Percentiles rank a stretch among this genome's conserved stretches.
These are phyloP conservation scores for Holacanthus passer DNA, from an alignment of 2,113 vertebrate species.

Conservation along the genomic window DNA sequence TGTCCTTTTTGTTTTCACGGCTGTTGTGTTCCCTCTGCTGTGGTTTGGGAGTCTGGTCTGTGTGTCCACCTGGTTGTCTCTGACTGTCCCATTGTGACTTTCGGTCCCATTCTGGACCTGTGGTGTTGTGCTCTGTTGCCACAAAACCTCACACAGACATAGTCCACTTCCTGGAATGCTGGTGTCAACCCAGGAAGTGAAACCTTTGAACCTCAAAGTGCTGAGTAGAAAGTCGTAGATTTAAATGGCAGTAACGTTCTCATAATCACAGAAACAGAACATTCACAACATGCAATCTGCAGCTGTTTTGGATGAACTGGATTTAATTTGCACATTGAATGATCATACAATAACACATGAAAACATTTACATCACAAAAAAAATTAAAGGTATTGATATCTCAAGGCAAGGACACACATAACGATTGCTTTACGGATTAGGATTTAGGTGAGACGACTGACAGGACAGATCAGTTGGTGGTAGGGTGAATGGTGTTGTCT, in stretches of 20 bases:
- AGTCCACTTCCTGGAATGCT: slow-evolving; percentile 45
- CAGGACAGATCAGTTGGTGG: too few relatives aligned
- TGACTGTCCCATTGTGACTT: slow-evolving; percentile 31
- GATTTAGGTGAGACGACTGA: neutral
- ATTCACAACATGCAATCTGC: neutral
- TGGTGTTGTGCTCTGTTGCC: slow-evolving; percentile 29
- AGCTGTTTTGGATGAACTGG: neutral
- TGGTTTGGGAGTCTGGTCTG: slow-evolving; percentile 48
- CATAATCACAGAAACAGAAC: neutral
- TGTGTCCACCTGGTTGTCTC: slow-evolving; percentile 40
- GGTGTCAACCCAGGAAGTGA: slow-evolving; percentile 34
- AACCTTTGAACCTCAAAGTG: slow-evolving; percentile 32
- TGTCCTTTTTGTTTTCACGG: slow-evolving; percentile 62
- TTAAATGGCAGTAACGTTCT: neutral
- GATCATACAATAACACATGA: neutral
- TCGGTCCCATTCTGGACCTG: slow-evolving; percentile 40
- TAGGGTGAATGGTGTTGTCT: neutral
- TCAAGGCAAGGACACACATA: neutral
- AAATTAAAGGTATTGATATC: neutral
- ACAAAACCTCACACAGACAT: slow-evolving; percentile 40
- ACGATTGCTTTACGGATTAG: neutral
- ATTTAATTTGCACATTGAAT: slow-evolving; percentile 4
- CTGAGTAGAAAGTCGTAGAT: slow-evolving; percentile 3
- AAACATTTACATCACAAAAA: neutral
- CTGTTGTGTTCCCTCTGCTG: slow-evolving; percentile 56